Base-by-base conservation (phyloP, 2,113 vertebrate species). In the Grallaria varia region DNA sequence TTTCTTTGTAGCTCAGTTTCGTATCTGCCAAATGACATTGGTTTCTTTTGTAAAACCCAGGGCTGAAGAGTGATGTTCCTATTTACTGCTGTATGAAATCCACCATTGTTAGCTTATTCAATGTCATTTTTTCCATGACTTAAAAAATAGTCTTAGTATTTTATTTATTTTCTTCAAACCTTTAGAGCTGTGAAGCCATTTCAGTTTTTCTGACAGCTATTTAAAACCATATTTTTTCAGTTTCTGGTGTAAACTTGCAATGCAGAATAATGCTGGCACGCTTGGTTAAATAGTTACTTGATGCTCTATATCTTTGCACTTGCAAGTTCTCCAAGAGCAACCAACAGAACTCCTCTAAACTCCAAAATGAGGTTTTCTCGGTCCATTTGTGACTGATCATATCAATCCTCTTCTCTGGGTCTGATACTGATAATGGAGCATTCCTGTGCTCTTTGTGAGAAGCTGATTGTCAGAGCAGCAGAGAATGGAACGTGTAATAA, bases 141-240 rank as follows among this genome's bases (percentile, higher is more conserved):
- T 93, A 71, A 79, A 93, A 95, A 93, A 74, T 74, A 74, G 8
- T 58, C 64, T 24, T 35, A 85, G 59, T 83, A 56, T 67, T 33
- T 90, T 60, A 90, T 90, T 94, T 93, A 84, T 93, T 96, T 93
- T 62, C 66, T 73, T 79, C 87, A 83, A 37, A 35, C 72, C 27
- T 76, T 69, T 52, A 56, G 55, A 71, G 50, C 1, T 73, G 27
- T 66, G 63, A 90, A 94, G 47, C 35, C 64, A 81, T 89, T 94
- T 92, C 40, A 78, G 62, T 75, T 89, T 93, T 42, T 76, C 80
- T 95, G 95, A 84, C 83, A 92, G 75, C 68, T 81, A 22, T 86
- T 94, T 94, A 81, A 94, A 89, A 90, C 60, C 31, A 84, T 24
- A 9, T 77, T 73, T 72, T 77, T 77, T 84, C 39, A 23, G 52